Evolutionary conservation across 1,140 invertebrate genomes (phyloP), one percentile per base, ranked within the genome.

Genomic region (Ctenoplectra terminalis): DNA sequence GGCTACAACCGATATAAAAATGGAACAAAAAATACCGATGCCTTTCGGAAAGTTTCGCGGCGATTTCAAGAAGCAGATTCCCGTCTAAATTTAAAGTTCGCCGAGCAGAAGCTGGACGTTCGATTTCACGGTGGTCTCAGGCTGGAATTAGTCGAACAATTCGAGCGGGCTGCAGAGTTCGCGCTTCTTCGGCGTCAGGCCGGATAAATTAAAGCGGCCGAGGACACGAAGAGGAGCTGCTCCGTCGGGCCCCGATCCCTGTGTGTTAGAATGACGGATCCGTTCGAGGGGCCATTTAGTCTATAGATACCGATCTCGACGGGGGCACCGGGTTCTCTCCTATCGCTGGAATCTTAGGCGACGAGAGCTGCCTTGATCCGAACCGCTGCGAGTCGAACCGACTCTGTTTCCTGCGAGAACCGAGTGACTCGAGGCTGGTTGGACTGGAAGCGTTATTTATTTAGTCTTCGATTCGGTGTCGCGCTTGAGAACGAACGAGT

Each of bases 201-300:
- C 82, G 90, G 90, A 92, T 92, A 90, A 92, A 93, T 92, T 93
- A 90, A 90, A 90, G 85, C 84, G 91, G 85, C 82, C 81, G 88
- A 89, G 81, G 76, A 87, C 83, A 75, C 78, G 60, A 54, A 83
- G 69, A 54, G 70, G 29, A 74, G 71, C 75, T 37, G 70, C 50
- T 81, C 60, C 66, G 60, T 58, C 78, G 52, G 26, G 26, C 23
- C n/a, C 69, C 52, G 76, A 87, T 76, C 83, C 52, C 83, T 91
- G 91, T 91, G 91, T 91, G 91, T 90, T 91, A 92, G 91, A 93
- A 93, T 93, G 92, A 93, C 91, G 88, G 89, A 93, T 93, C 90
- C 92, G 82, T 89, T 75, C 74, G 77, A 56, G 85, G 86, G 87
- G 80, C 88, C 88, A 90, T 92, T 91, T 92, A 91, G 90, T 87